These are phyloP conservation scores for Cranoglanis bouderius DNA, from an alignment of 2,113 vertebrate genomes.

Conservation along the genomic window DNA sequence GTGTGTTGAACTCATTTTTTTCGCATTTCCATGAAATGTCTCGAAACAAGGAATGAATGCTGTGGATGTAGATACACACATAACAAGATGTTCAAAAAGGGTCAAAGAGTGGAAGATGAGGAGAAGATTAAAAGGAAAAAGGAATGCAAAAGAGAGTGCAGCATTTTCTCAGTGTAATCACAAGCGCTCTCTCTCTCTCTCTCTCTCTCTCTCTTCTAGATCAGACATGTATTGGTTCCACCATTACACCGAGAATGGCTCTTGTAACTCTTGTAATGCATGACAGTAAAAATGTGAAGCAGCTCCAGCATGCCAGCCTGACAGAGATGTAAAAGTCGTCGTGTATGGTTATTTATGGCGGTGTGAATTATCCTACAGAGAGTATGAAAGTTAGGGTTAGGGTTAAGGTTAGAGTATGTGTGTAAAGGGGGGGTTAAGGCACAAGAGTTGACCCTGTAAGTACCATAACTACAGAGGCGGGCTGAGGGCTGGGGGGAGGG, in stretches of 20 bases:
- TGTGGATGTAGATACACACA: neutral
- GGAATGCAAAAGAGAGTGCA: conserved; percentile 12
- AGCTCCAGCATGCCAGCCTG: conserved; percentile 36
- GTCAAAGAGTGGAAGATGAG: conserved; percentile 3
- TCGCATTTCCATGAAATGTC: conserved; percentile 17
- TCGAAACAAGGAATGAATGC: neutral
- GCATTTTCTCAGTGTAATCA: conserved; percentile 9
- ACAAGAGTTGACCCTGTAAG: neutral
- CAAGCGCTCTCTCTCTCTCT: conserved; percentile 12
- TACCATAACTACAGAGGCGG: neutral
- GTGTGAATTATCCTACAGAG: conserved; percentile 17
- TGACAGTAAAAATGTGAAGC: conserved; percentile 40
- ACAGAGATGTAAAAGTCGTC: conserved; percentile 1
- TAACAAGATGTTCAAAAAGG: neutral
- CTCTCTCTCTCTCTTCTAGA: conserved; percentile 1
- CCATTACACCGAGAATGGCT: conserved; percentile 43
- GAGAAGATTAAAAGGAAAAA: conserved; percentile 28
- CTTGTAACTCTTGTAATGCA: conserved; percentile 58
- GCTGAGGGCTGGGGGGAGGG: neutral
- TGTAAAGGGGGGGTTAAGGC: neutral
- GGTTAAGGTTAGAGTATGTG: conserved; percentile 15
- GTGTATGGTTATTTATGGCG: conserved; percentile 6
- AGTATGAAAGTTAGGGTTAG: conserved; percentile 34
- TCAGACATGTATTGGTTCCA: conserved; percentile 26
- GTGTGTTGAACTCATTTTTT: conserved; percentile 24